phyloP scores from a whole-genome alignment of 2,797 vertebrate species.

The Xyrichtys novacula region DNA sequence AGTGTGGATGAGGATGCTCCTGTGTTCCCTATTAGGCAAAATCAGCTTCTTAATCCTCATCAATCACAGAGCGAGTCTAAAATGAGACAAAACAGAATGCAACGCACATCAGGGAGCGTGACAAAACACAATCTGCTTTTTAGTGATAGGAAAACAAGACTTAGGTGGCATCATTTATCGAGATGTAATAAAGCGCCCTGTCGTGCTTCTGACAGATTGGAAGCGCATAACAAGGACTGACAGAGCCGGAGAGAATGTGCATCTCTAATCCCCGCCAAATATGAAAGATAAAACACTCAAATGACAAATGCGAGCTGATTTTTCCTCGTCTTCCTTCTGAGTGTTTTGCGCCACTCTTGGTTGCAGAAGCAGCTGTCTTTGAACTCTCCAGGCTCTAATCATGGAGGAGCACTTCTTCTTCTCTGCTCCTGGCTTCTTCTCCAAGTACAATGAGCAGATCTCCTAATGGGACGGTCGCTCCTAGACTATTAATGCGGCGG shows the following conservation, averaged over 20 bases:
- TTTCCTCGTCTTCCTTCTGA: constrained; percentile 47
- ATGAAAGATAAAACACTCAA: constrained; percentile 69
- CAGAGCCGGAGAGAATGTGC: constrained; percentile 59
- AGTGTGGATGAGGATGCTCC: constrained; percentile 78
- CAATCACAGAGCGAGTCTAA: constrained; percentile 81
- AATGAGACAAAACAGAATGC: constrained; percentile 73
- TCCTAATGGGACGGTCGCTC: constrained; percentile 86
- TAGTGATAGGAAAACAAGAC: constrained; percentile 72
- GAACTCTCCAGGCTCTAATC: constrained; percentile 84
- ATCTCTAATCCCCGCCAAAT: constrained; percentile 72
- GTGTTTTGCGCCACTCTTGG: constrained; percentile 61
- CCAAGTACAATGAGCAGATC: constrained; percentile 77
- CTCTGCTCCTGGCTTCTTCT: constrained; percentile 79
- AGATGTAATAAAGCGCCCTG: constrained; percentile 71
- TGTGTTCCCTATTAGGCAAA: constrained; percentile 78
- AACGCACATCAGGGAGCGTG: constrained; percentile 68
- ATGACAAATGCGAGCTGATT: constrained; percentile 69
- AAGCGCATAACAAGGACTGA: constrained; percentile 65
- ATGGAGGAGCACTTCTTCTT: constrained; percentile 83
- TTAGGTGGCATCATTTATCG: constrained; percentile 70
- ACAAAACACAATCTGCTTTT: constrained; percentile 73
- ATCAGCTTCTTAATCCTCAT: constrained; percentile 83
- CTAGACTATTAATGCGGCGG: constrained; percentile 82
- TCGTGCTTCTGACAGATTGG: constrained; percentile 73
- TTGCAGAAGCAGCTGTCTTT: constrained; percentile 68